These are phyloP conservation scores for Morpho achilles DNA, from an alignment of 2,888 invertebrate genomes.

Conservation along the genomic window DNA sequence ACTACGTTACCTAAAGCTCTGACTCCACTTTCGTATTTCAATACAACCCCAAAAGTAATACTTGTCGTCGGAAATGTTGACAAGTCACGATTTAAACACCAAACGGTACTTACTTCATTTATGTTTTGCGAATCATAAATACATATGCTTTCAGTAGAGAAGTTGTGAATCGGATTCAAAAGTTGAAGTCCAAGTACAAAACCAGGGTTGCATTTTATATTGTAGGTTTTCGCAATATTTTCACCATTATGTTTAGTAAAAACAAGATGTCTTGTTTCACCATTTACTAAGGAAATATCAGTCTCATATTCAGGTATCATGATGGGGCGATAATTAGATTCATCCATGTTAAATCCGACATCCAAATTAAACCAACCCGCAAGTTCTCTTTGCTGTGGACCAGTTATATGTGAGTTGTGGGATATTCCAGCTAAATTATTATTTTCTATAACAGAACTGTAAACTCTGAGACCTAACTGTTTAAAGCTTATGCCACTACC, in stretches of 20 bases:
- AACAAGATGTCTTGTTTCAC: constrained; percentile 89
- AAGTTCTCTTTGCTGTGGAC: constrained; percentile 91
- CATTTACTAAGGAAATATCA: constrained; percentile 82
- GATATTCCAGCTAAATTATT: constrained; percentile 93
- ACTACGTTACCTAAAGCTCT: constrained; percentile 91
- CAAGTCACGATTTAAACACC: constrained; percentile 90
- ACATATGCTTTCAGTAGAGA: constrained; percentile 90
- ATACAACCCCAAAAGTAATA: constrained; percentile 87
- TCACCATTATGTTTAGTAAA: constrained; percentile 83
- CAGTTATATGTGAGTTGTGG: constrained; percentile 93
- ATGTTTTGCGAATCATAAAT: constrained; percentile 87
- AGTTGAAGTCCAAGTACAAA: constrained; percentile 94
- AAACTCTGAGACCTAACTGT: constrained; percentile 90
- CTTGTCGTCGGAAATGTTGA: constrained; percentile 95
- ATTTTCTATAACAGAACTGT: constrained; percentile 87
- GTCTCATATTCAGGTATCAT: constrained; percentile 83
- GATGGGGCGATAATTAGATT: constrained; percentile 86
- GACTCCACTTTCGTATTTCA: constrained; percentile 89
- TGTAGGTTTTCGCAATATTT: constrained; percentile 77
- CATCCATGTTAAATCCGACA: constrained; percentile 81
- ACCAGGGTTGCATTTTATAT: constrained; percentile 86
- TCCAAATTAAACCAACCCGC: constrained; percentile 94
- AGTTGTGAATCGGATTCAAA: constrained; percentile 92
- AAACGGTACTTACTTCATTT: constrained; percentile 82
- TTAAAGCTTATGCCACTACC: constrained; percentile 95